Conservation (phyloP, 2,113 vertebrate genomes). For the Ctenodactylus gundi region DNA sequence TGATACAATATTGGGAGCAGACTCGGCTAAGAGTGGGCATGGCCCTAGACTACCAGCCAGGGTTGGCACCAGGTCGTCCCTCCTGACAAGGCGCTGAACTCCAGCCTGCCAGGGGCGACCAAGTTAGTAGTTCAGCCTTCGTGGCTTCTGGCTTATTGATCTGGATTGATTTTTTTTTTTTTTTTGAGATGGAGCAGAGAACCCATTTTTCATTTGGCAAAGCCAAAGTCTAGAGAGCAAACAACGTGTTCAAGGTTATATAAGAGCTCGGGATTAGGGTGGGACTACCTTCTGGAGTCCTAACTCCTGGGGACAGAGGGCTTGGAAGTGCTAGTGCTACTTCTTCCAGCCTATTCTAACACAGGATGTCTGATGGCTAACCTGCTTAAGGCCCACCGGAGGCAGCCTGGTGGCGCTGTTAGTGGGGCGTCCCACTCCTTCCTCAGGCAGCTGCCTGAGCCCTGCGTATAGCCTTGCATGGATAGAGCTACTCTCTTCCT, state of each 20-base stretch:
- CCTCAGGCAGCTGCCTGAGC: neutral
- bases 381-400: fast-evolving
- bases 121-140: neutral
- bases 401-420: fast-evolving
- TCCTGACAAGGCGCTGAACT: neutral
- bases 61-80: no score
- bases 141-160: neutral
- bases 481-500: neutral
- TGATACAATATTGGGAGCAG: neutral
- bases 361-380: fast-evolving
- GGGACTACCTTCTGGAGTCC: neutral
- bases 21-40: neutral
- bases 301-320: neutral
- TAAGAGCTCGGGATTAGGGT: no score
- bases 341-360: fast-evolving
- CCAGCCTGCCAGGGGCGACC: neutral
- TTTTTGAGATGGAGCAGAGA: neutral
- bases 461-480: neutral
- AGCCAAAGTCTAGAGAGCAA: neutral
- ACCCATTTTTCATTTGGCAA: neutral
- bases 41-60: neutral
- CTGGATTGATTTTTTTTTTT: neutral
- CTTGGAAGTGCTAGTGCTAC: fast-evolving
- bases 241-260: neutral
- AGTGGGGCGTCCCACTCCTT: neutral